A percentile compares a stretch with the other conserved stretches of the same genome.
phyloP scores from a whole-genome alignment of 37 sponge, comb jelly and placozoan genomes.

The Spongilla lacustris region DNA sequence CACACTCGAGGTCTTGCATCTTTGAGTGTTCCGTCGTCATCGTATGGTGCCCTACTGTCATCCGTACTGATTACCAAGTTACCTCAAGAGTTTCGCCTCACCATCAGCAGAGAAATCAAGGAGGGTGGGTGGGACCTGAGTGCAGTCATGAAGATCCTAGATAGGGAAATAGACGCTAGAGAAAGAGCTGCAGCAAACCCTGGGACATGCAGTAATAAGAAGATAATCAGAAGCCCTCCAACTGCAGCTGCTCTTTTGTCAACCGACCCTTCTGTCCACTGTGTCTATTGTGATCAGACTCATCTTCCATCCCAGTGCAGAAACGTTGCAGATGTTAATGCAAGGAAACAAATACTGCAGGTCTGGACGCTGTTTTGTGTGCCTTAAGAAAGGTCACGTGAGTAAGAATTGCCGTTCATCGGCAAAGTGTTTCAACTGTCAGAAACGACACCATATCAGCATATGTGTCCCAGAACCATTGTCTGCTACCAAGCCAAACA shows the following conservation, averaged over 20 bases:
- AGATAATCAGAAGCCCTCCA: not conserved
- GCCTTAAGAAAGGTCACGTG: constrained; percentile 5
- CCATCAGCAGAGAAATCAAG: constrained; percentile 26
- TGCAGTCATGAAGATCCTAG: constrained; percentile 13
- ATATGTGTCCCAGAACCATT: not conserved
- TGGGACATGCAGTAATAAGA: not conserved
- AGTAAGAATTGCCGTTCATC: not conserved
- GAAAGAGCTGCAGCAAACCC: constrained; percentile 11
- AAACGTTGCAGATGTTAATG: not conserved
- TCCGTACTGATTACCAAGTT: constrained; percentile 24
- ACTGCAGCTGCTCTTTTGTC: not conserved
- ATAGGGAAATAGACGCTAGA: constrained; percentile 25
- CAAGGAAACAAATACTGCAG: constrained; percentile 3
- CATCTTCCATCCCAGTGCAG: constrained; percentile 1
- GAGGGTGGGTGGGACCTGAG: constrained; percentile 27
- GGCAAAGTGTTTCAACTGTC: not conserved
- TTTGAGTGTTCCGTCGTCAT: constrained; percentile 21
- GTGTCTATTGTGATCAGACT: no score
- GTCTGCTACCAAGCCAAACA: not conserved
- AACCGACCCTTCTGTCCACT: constrained; percentile 2
- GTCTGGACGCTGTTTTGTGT: constrained; percentile 17
- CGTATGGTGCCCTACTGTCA: constrained; percentile 36
- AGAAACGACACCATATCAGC: not conserved
- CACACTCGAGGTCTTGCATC: constrained; percentile 26
- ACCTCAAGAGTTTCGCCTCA: constrained; percentile 17